Evolutionary conservation across 2,113 vertebrate genomes (phyloP).

Genomic region (Cheilinus undulatus): DNA sequence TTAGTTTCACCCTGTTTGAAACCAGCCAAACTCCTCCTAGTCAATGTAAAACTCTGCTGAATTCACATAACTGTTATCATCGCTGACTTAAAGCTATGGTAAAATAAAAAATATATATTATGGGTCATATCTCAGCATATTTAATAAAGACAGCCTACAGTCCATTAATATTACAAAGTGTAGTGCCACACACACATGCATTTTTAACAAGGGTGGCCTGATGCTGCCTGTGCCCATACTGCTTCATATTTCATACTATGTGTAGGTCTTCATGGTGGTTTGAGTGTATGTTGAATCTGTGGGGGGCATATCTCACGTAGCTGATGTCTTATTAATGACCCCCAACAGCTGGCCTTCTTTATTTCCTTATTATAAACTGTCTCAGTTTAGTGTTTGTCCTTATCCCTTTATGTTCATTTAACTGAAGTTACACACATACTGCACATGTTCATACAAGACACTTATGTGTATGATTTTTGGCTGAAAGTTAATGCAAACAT

Average conservation of each 20-base stretch:
- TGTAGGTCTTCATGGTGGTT: conserved; percentile 46
- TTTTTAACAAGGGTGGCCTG: conserved; percentile 39
- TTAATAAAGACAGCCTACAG: background rate
- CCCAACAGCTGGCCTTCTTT: conserved; percentile 49
- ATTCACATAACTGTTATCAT: no score
- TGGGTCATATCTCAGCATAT: background rate
- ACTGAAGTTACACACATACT: background rate
- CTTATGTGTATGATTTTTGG: background rate
- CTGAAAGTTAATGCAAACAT: no score
- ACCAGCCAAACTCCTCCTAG: no score
- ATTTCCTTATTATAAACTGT: conserved; percentile 18
- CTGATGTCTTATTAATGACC: conserved; percentile 66
- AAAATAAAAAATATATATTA: background rate
- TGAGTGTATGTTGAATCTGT: conserved; percentile 27
- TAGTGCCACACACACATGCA: conserved; percentile 29
- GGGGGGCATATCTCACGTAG: conserved; percentile 28
- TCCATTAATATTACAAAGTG: conserved; percentile 25
- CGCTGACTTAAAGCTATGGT: no score
- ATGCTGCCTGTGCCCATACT: conserved; percentile 18
- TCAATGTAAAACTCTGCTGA: no score
- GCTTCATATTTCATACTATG: conserved; percentile 63
- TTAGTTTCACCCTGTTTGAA: no score
- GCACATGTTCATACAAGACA: background rate
- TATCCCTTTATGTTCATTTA: conserved; percentile 13
- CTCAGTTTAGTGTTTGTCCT: background rate